A percentile compares a stretch with the other conserved stretches of the same genome.
phyloP scores from a whole-genome alignment of 2,888 invertebrate species.

The Tetramorium bicarinatum region DNA sequence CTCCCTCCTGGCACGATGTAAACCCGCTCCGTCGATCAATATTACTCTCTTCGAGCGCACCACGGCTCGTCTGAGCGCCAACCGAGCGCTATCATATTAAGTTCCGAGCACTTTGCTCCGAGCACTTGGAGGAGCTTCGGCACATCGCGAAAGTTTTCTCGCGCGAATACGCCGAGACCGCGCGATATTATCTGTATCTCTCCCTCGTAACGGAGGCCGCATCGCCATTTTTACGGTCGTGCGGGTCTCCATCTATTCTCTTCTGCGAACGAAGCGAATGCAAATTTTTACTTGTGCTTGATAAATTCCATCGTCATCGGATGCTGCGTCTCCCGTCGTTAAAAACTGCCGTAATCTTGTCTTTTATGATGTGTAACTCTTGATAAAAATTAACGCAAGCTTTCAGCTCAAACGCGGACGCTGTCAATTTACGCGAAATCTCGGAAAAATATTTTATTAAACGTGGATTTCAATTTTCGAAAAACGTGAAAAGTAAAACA shows the following conservation, averaged over 20 bases:
- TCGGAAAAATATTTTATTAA: not conserved
- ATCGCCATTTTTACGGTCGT: constrained; percentile 34
- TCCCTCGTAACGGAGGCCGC: constrained; percentile 14
- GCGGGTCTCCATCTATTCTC: constrained; percentile 14
- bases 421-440: constrained; percentile 6
- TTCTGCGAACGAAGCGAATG: not conserved
- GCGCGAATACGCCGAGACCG: constrained; percentile 31
- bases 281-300: constrained; percentile 22
- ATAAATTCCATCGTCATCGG: not conserved
- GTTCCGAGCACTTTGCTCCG: constrained; percentile 68
- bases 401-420: not conserved
- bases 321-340: not conserved
- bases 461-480: not conserved
- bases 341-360: not conserved
- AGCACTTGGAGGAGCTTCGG: constrained; percentile 59
- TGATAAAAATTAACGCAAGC: not conserved
- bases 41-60: constrained; percentile 84
- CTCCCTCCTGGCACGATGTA: constrained; percentile 80
- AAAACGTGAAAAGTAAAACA: not conserved
- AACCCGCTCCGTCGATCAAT: constrained; percentile 85
- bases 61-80: constrained; percentile 77
- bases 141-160: constrained; percentile 56
- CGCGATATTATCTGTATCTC: constrained; percentile 34
- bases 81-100: constrained; percentile 78
- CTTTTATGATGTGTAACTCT: not conserved